phyloP scores from a whole-genome alignment of 2,888 invertebrate genomes.

The Serrognathus titanus region DNA sequence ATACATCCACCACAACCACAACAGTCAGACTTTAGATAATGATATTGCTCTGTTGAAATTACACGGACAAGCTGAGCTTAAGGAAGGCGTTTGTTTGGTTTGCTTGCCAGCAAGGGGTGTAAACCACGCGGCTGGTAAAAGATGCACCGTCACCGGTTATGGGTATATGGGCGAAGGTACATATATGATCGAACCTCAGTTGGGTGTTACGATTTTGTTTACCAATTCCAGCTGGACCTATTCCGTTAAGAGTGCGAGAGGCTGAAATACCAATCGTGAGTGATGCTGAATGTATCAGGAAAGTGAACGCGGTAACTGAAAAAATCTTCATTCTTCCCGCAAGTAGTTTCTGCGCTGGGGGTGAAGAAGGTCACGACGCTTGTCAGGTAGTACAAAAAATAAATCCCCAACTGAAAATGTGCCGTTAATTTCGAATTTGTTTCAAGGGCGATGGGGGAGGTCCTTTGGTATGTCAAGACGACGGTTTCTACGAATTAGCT shows the following conservation, averaged over 20 bases:
- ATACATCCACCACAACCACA: conserved; percentile 94
- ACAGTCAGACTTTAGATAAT: conserved; percentile 90
- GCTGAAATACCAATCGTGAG: conserved; percentile 91
- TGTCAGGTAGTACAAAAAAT: conserved; percentile 68
- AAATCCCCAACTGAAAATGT: neutral
- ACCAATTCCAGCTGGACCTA: conserved; percentile 71
- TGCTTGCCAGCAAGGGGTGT: conserved; percentile 87
- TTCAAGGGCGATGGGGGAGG: conserved; percentile 89
- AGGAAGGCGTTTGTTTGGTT: conserved; percentile 81
- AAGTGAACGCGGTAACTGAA: conserved; percentile 91
- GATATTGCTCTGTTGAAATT: conserved; percentile 89
- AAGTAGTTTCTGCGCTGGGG: conserved; percentile 91
- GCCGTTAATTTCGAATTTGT: conserved; percentile 2
- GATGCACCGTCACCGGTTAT: conserved; percentile 91
- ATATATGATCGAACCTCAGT: conserved; percentile 16
- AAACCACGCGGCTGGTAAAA: conserved; percentile 82
- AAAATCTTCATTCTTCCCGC: conserved; percentile 92
- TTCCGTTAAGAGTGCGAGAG: conserved; percentile 83
- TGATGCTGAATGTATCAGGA: conserved; percentile 86
- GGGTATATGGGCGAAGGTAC: conserved; percentile 93
- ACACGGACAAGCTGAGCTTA: conserved; percentile 82
- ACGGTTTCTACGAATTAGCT: conserved; percentile 88
- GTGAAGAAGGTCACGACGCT: conserved; percentile 88
- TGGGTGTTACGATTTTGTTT: neutral
- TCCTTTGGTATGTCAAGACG: conserved; percentile 87